These are phyloP conservation scores for Willowsia nigromaculata DNA, from an alignment of 2,888 invertebrate species.

Conservation along the genomic window DNA sequence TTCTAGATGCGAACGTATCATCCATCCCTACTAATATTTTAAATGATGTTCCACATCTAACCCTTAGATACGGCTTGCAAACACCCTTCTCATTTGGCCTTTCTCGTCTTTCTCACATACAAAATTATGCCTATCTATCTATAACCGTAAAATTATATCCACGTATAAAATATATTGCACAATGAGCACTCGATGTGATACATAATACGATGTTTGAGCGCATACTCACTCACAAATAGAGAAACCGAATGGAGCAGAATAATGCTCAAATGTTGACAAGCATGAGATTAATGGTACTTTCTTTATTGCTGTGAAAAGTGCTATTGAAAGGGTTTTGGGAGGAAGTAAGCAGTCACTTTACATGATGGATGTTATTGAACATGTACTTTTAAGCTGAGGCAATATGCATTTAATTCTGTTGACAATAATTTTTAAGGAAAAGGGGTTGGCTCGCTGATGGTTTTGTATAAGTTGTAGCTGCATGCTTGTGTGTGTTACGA, in stretches of 20 bases:
- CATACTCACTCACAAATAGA: conserved; percentile 3
- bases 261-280: conserved; percentile 66
- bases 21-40: conserved; percentile 47
- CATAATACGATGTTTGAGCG: not conserved
- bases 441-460: conserved; percentile 38
- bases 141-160: too few species aligned
- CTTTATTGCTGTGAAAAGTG: conserved; percentile 69
- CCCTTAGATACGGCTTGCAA: not conserved
- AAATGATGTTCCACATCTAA: conserved; percentile 45
- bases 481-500: not conserved
- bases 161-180: too few species aligned
- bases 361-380: conserved; percentile 67
- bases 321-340: conserved; percentile 65
- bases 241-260: conserved; percentile 35
- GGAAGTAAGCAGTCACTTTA: conserved; percentile 63
- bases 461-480: not conserved
- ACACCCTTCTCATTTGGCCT: not conserved
- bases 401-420: conserved; percentile 36
- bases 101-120: conserved; percentile 2
- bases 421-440: conserved; percentile 41
- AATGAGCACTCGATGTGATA: conserved; percentile 11
- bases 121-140: too few species aligned
- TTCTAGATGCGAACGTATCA: not conserved
- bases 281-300: conserved; percentile 69
- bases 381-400: conserved; percentile 21